A percentile compares a stretch with the other conserved stretches of the same genome.
These are phyloP conservation scores for Philereme vetulata DNA, from an alignment of 2,888 invertebrate genomes.

Conservation along the genomic window DNA sequence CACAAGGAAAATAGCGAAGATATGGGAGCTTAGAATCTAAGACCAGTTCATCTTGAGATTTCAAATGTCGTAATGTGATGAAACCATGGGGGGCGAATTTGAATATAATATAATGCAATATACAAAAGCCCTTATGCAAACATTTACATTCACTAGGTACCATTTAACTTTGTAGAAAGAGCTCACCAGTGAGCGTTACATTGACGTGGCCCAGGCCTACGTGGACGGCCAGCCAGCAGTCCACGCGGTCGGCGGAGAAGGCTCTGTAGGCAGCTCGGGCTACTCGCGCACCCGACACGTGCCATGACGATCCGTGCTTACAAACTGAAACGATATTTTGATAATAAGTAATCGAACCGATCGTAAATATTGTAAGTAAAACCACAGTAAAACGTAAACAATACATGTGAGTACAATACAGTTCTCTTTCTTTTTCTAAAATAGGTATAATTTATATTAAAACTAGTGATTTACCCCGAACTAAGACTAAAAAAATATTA, in stretches of 20 bases:
- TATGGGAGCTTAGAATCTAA: background rate
- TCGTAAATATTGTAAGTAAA: too few relatives aligned
- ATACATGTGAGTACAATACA: too few relatives aligned
- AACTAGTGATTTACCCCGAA: too few relatives aligned
- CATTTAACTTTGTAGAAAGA: slow-evolving; percentile 41
- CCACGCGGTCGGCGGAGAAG: slow-evolving; percentile 93
- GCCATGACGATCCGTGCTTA: slow-evolving; percentile 96
- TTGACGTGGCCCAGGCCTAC: slow-evolving; percentile 97
- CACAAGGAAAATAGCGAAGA: background rate
- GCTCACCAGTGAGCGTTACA: slow-evolving; percentile 94
- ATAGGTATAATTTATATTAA: too few relatives aligned
- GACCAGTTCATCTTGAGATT: background rate
- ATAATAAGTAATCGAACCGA: slow-evolving; percentile 2
- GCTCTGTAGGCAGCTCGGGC: slow-evolving; percentile 92
- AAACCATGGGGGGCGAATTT: slow-evolving; percentile 3
- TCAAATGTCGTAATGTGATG: slow-evolving; percentile 3
- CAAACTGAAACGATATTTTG: slow-evolving; percentile 85
- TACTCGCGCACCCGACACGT: slow-evolving; percentile 92
- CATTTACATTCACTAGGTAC: slow-evolving; percentile 43
- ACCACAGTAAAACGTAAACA: too few relatives aligned
- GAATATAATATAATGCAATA: slow-evolving; percentile 14
- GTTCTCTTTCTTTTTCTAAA: too few relatives aligned
- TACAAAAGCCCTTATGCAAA: slow-evolving; percentile 41
- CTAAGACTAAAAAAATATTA: too few relatives aligned
- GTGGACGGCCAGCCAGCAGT: slow-evolving; percentile 94